Conservation (phyloP, 53 echinoderm and acorn worm species). For the Echinarachnius parma region DNA sequence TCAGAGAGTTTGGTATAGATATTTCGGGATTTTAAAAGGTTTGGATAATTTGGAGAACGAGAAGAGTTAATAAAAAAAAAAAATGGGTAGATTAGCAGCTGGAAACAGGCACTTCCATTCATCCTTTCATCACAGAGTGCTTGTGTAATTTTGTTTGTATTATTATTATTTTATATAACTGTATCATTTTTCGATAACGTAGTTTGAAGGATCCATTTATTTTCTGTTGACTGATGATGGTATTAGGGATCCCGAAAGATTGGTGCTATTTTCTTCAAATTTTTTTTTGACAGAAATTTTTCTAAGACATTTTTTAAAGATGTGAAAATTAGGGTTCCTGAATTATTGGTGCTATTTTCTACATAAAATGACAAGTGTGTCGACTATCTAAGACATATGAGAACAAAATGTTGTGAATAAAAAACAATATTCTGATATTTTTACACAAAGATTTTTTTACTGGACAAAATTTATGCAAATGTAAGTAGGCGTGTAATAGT, state of each 20-base stretch:
- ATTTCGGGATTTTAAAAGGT: no score
- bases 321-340: no score
- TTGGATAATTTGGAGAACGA: no score
- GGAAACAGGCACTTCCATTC: slow-evolving; percentile 6
- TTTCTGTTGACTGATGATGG: neutral
- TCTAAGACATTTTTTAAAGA: neutral
- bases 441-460: slow-evolving; percentile 44
- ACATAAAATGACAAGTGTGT: no score
- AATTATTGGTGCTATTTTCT: no score
- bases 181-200: slow-evolving; percentile 19
- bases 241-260: slow-evolving; percentile 21
- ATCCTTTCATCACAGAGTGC: slow-evolving; percentile 36
- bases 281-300: slow-evolving; percentile 12
- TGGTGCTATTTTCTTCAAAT: slow-evolving; percentile 40
- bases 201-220: slow-evolving; percentile 12
- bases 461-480: slow-evolving; percentile 24
- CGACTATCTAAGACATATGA: no score
- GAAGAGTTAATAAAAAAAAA: no score
- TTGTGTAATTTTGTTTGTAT: slow-evolving; percentile 45
- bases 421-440: slow-evolving; percentile 44
- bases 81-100: slow-evolving; percentile 45
- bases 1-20: no score
- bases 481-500: slow-evolving; percentile 36
- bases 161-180: slow-evolving; percentile 48
- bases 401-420: slow-evolving; percentile 37